Evolutionary conservation across 2,113 vertebrate genomes (phyloP), one percentile per base, ranked within the genome.

Genomic region (Pseudopodoces humilis): DNA sequence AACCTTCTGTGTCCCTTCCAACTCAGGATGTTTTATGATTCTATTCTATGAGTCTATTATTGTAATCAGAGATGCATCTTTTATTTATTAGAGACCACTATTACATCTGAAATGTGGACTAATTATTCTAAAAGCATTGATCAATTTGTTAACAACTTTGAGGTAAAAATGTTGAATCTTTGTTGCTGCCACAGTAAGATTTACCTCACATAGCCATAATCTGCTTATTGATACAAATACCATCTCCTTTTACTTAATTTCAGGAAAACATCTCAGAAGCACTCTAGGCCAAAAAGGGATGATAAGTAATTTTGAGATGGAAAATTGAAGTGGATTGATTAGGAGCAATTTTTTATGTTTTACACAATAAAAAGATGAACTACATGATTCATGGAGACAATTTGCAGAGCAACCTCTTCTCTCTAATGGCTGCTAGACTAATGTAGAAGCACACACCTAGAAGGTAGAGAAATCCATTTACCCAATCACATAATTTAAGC

Each of bases 341-440:
- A 98, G 97, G 95, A 98, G 94, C 97, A 98, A 98, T 98, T 98
- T 98, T 98, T 97, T 95, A 97, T 97, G 95, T 97, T 98, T 97
- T 98, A 96, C 96, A 97, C 97, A 98, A 98, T 98, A 98, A 98
- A 98, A 98, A 97, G 96, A 98, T 96, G 96, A 98, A 97, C 96
- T 96, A 85, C 91, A 55, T 94, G 95, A 97, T 98, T 98, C 88
- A 86, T 27, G 24, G 96, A 98, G 97, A 97, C 97, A 98, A 98
- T 98, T 98, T 98, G 96, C 94, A 97, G 98, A 97, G 96, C 98
- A 98, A 98, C 98, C 98, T 98, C 97, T 97, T 96, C 96, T 98
- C 95, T 97, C 98, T 99, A 99, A 99, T 99, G 98, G 98, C 96
- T 98, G 94, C 97, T 97, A 98, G 97, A 95, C 98, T 98, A 98